Evolutionary conservation across 2,797 vertebrate genomes (phyloP), one percentile per base, ranked within the genome.

Genomic region (Acipenser ruthenus): DNA sequence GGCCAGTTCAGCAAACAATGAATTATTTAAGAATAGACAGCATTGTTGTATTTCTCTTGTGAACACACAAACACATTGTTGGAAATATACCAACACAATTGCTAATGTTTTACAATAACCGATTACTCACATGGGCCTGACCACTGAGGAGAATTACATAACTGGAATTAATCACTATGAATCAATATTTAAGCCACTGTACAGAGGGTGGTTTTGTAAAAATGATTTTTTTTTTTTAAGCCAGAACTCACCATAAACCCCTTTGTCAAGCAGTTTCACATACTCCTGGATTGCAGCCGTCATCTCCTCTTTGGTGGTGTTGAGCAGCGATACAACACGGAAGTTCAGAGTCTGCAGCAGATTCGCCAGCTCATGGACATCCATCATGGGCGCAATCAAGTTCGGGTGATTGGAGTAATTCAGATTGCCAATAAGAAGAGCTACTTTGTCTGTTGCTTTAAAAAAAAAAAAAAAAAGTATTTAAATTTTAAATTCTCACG

Each of bases 381-480:
- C 93, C 70, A 82, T 90, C 61, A 89, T 58, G 0, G 94, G 93
- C n/a, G 94, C 94, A 85, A 91, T 73, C 62, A 95, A 80, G 70
- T 78, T 78, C 2, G 87, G 89, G 69, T 94, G 91, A 73, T 90
- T 76, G 63, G 74, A 75, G 80, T 95, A 95, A 72, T 82, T 83
- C 71, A 94, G 81, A 79, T 95, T 95, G 65, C 94, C 94, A 68
- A 95, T 94, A 56, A 95, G 55, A 67, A 95, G 82, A 0, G 93
- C 93, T 58, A 94, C 89, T 82, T 95, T 95, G 75, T 91, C 93
- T 47, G 88, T 87, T 50, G 93, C 94, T 95, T 10, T 58, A 58
- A 63, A 63, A 12, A 48, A 63, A 10, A 10, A 63, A 8, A 49
- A 11, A 60, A 18, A 6, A 3, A 60, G 6, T 18, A 7, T 1